Percentiles rank a stretch among this genome's conserved stretches.
phyloP scores from a whole-genome alignment of 2,797 vertebrate genomes.

The Myotis findleyi region DNA sequence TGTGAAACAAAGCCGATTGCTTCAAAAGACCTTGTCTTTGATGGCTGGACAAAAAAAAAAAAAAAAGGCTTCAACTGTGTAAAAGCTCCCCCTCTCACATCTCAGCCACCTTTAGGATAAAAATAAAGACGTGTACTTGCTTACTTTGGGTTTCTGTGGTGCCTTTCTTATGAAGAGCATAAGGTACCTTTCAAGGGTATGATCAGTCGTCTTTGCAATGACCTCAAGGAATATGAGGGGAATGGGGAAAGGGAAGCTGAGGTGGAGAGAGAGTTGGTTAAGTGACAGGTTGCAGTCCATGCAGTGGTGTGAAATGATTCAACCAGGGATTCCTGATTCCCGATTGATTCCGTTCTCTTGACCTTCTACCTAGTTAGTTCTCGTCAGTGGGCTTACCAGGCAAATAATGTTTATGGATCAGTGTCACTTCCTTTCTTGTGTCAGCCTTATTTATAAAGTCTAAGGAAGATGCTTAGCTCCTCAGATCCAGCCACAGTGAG shows the following conservation, averaged over 20 bases:
- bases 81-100: neutral
- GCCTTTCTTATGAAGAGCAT: constrained; percentile 9
- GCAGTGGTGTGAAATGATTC: neutral
- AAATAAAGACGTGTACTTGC: neutral
- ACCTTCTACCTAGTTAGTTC: neutral
- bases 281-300: neutral
- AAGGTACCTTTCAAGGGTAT: neutral
- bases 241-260: neutral
- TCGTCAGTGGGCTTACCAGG: neutral
- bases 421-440: neutral
- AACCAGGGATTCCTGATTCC: neutral
- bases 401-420: neutral
- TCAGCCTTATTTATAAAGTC: constrained; percentile 19
- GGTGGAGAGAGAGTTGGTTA: neutral
- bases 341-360: neutral
- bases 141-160: neutral
- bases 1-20: constrained; percentile 11
- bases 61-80: neutral
- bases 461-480: neutral
- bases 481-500: neutral
- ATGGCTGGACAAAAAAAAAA: constrained; percentile 9
- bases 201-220: neutral
- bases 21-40: neutral
- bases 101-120: neutral
- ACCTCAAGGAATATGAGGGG: neutral